phyloP scores from a whole-genome alignment of 2,113 vertebrate species.

The Hippolais icterina region DNA sequence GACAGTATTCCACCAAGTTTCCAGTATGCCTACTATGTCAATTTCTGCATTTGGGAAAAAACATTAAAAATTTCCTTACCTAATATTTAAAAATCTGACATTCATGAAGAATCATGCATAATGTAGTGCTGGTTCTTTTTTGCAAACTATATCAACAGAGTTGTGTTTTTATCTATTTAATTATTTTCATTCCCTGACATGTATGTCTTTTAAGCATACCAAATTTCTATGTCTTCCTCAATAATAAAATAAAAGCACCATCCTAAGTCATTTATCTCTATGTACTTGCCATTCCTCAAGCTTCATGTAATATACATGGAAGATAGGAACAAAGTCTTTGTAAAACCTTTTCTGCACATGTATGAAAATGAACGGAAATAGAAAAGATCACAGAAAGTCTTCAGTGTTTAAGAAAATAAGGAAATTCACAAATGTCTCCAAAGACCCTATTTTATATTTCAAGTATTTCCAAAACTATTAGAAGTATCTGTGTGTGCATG shows the following conservation, averaged over 20 bases:
- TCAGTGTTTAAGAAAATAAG: neutral
- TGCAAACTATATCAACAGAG: neutral
- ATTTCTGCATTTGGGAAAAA: neutral
- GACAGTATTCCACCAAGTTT: neutral
- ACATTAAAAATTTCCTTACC: neutral
- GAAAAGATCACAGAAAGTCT: neutral
- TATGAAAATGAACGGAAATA: neutral
- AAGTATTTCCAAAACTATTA: neutral
- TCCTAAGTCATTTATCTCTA: neutral
- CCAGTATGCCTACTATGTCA: neutral
- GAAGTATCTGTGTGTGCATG: neutral
- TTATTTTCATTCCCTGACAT: neutral
- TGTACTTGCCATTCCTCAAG: accelerated
- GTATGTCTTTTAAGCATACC: neutral
- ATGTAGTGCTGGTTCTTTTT: neutral
- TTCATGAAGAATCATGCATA: neutral
- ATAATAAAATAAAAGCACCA: neutral
- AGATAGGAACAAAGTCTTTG: neutral
- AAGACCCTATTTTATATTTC: neutral
- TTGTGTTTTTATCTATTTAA: neutral
- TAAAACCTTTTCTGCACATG: neutral
- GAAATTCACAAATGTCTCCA: neutral
- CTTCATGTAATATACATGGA: neutral
- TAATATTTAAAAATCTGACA: neutral
- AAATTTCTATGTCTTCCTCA: neutral